A percentile compares a stretch with the other conserved stretches of the same genome.
Conservation (phyloP, 2,113 vertebrate species). For the Piprites chloris region DNA sequence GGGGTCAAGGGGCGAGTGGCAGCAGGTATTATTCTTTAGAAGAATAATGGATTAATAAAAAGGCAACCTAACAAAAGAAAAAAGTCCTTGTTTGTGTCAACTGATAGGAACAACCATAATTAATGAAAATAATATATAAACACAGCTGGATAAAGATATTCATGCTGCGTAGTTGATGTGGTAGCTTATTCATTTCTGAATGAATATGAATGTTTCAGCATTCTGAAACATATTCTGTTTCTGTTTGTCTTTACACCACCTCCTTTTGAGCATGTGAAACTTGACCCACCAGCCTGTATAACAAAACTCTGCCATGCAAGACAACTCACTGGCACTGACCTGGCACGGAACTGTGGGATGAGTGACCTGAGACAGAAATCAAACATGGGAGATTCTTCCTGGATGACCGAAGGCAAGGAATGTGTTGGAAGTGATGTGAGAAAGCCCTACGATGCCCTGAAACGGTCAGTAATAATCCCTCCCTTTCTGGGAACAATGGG, state of each 20-base stretch:
- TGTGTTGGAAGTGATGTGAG: not conserved
- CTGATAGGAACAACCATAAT: not conserved
- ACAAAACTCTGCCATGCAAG: not conserved
- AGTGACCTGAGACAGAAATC: slow-evolving; percentile 38
- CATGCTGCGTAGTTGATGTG: not conserved
- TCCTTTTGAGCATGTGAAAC: not conserved
- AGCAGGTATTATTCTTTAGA: not conserved
- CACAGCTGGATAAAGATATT: slow-evolving; percentile 46
- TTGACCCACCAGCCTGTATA: not conserved
- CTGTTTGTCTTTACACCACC: not conserved
- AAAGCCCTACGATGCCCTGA: not conserved
- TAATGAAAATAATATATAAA: slow-evolving; percentile 48
- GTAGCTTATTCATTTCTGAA: not conserved
- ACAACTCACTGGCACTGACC: slow-evolving; percentile 21
- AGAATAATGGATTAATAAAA: slow-evolving; percentile 19
- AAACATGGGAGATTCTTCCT: not conserved
- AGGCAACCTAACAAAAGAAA: not conserved
- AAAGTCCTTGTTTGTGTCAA: not conserved
- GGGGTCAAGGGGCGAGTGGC: too few relatives aligned
- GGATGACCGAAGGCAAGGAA: slow-evolving; percentile 24
- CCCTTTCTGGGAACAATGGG: not conserved
- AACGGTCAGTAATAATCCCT: not conserved
- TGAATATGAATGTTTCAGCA: too few relatives aligned
- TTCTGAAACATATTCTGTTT: not conserved
- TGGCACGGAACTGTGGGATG: not conserved